Base-by-base conservation (phyloP, 2,888 invertebrate species). In the Leucoma salicis region DNA sequence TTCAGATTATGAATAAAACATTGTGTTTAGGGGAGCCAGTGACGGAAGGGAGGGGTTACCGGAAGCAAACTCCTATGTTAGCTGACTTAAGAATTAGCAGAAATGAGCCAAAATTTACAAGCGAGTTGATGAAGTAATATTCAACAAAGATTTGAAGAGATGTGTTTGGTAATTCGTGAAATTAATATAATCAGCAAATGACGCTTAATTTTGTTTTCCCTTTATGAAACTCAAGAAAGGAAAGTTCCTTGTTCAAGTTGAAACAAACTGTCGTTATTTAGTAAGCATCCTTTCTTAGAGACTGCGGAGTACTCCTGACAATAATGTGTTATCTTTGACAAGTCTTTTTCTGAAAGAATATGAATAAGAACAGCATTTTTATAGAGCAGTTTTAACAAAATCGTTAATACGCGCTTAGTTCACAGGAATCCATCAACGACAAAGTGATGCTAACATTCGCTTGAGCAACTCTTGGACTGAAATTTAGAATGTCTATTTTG, bases 1-100 rank as follows among this genome's bases (percentile, higher is more conserved):
- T 67, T 70, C 63, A 57, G 68, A 70, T 74, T 69, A 82, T 83
- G 82, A 84, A 85, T 84, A 81, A 83, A 82, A 85, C 82, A 84
- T 84, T 57, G 48, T 56, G 40, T 50, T 45, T 51, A 46, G 39
- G 53, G 49, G 45, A 53, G 42, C 44, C 49, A 43, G 45, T 5
- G 24, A 4, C 29, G 21, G 15, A n/a, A 15, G 14, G 35, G 21
- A 10, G 34, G 5, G 32, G 11, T 46, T 41, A 53, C 34, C 40
- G 52, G 46, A 39, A 60, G 42, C 39, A 38, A 36, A 41, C 44
- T 41, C 47, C 38, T 35, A 31, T 42, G 46, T 43, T 39, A 36
- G 33, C 31, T 51, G 55, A 57, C 66, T 69, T 55, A 45, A 62
- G 65, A 67, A 62, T 67, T 66, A 66, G 63, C 59, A 46, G 42